A percentile compares a stretch with the other conserved stretches of the same genome.
Evolutionary conservation across 2,797 vertebrate genomes (phyloP).

Genomic region (Squalus acanthias): DNA sequence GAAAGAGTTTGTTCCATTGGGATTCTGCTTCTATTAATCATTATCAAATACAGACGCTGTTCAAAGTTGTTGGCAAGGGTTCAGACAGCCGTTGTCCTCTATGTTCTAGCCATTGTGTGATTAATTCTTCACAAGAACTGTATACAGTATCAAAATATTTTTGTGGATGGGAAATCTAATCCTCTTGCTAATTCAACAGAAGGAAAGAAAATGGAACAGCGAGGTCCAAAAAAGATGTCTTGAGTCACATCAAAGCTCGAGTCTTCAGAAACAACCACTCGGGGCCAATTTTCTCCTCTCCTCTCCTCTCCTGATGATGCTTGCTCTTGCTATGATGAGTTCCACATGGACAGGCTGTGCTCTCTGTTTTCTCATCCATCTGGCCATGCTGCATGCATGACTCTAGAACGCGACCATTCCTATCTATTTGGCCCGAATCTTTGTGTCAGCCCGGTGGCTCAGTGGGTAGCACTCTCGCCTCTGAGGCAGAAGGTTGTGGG

Average conservation of each 20-base stretch:
- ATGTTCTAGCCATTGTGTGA: neutral
- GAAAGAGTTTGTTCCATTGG: neutral
- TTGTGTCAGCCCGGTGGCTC: too few species aligned
- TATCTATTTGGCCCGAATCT: too few species aligned
- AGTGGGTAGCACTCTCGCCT: neutral
- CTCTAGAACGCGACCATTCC: neutral
- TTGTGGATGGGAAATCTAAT: neutral
- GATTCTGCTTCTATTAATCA: neutral
- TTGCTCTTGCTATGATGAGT: neutral
- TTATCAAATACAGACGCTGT: neutral
- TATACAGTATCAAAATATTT: neutral
- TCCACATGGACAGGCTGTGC: neutral
- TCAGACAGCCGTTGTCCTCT: neutral
- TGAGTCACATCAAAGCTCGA: neutral
- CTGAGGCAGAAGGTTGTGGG: neutral
- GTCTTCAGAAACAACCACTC: neutral
- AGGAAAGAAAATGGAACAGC: neutral
- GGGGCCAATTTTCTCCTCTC: neutral
- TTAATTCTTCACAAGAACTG: neutral
- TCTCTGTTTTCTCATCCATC: neutral
- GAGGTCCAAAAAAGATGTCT: neutral
- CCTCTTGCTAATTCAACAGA: neutral
- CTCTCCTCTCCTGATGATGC: neutral
- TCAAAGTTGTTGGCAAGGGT: neutral
- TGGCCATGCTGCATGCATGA: neutral